These are phyloP conservation scores for Tanytarsus gracilentus DNA, from an alignment of 2,888 invertebrate genomes.

Conservation along the genomic window DNA sequence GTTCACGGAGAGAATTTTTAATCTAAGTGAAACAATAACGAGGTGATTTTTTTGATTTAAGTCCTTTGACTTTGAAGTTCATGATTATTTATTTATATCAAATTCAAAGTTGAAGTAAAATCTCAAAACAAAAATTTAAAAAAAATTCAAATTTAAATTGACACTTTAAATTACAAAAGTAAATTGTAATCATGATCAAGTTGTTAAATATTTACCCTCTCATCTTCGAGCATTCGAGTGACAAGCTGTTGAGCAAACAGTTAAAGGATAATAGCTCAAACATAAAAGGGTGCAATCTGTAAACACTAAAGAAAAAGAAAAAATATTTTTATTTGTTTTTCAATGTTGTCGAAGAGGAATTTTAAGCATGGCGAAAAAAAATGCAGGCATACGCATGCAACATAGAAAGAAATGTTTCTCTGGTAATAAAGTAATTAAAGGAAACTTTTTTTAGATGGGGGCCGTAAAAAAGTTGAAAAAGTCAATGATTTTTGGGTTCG, in stretches of 20 bases:
- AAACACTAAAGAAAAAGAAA: neutral
- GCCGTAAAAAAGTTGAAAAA: conserved; percentile 23
- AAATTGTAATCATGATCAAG: too few relatives aligned
- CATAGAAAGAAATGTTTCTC: neutral
- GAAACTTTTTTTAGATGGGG: neutral
- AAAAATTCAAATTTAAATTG: too few relatives aligned
- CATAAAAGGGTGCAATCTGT: conserved; percentile 4
- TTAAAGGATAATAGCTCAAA: neutral
- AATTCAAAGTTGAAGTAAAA: too few relatives aligned
- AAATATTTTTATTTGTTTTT: neutral
- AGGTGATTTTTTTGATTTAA: too few relatives aligned
- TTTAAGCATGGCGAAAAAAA: neutral
- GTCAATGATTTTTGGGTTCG: conserved; percentile 29
- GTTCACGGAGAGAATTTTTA: too few relatives aligned
- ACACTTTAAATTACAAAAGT: too few relatives aligned
- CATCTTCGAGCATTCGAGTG: neutral
- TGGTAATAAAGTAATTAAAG: conserved; percentile 26
- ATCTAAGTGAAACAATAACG: too few relatives aligned
- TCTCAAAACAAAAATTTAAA: too few relatives aligned
- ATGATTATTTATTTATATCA: too few relatives aligned
- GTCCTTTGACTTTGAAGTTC: too few relatives aligned
- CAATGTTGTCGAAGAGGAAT: neutral
- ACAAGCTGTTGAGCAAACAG: conserved; percentile 13
- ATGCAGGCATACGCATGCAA: neutral
- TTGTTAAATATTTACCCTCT: too few relatives aligned